A percentile compares a stretch with the other conserved stretches of the same genome.
phyloP scores from a whole-genome alignment of 35 echinoderm and acorn worm species.

The Lytechinus pictus region DNA sequence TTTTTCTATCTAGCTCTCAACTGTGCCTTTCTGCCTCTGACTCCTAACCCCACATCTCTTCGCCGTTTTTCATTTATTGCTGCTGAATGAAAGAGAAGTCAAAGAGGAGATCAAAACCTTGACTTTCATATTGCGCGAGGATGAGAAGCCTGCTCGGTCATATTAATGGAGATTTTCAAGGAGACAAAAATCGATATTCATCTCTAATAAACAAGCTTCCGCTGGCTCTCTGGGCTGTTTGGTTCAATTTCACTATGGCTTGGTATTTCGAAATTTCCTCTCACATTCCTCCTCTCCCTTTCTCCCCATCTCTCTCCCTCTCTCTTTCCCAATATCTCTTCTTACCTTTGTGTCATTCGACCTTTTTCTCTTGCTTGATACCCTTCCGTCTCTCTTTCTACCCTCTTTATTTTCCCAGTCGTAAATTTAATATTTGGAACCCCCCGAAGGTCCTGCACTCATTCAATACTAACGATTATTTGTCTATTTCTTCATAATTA shows the following conservation, averaged over 20 bases:
- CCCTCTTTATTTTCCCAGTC: not conserved
- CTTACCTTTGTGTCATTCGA: not conserved
- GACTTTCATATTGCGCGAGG: not conserved
- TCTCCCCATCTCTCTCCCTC: not conserved
- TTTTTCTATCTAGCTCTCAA: too few relatives aligned
- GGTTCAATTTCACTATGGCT: not conserved
- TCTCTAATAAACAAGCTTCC: constrained; percentile 18
- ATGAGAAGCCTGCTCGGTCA: not conserved
- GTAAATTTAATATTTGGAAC: too few relatives aligned
- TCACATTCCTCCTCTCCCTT: not conserved
- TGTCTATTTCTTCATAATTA: not conserved
- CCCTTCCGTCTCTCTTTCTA: not conserved
- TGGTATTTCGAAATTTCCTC: not conserved
- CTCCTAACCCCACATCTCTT: too few relatives aligned
- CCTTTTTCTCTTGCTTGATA: not conserved
- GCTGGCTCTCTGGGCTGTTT: not conserved
- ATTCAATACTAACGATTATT: not conserved
- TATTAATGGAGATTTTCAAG: constrained; percentile 20
- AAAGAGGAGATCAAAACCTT: not conserved
- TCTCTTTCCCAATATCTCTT: not conserved
- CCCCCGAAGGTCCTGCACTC: too few relatives aligned
- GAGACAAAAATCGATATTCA: constrained; percentile 18
- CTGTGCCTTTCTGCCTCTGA: too few relatives aligned
- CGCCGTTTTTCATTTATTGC: constrained; percentile 8
- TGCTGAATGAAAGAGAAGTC: not conserved